phyloP scores from a whole-genome alignment of 2,113 vertebrate species.

The Xenus cinereus region DNA sequence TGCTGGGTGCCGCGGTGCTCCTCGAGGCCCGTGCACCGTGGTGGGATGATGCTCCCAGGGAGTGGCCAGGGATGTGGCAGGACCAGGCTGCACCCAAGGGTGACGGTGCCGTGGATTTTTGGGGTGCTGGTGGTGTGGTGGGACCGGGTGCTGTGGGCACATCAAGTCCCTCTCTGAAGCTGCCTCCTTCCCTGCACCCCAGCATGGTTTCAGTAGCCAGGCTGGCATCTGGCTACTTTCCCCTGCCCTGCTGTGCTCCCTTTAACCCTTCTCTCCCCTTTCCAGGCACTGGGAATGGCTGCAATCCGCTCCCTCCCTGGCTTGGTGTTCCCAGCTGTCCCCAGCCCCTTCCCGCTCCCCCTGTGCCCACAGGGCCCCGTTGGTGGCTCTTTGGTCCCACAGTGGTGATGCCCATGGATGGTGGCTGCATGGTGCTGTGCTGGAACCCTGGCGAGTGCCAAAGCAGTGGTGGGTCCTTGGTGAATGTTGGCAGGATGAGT shows the following conservation, averaged over 20 bases:
- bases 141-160: background rate
- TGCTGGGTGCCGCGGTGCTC: accelerated
- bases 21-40: background rate
- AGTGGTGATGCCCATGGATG: accelerated
- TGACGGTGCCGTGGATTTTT: accelerated
- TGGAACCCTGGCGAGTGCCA: accelerated
- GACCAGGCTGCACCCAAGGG: background rate
- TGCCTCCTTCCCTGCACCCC: background rate
- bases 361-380: accelerated
- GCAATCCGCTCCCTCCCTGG: accelerated
- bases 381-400: accelerated
- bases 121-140: background rate
- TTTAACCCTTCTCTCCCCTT: background rate
- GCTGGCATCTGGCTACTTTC: background rate
- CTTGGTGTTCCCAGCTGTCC: accelerated
- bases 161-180: background rate
- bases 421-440: accelerated
- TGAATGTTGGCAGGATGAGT: background rate
- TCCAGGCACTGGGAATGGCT: background rate
- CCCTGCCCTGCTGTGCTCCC: background rate
- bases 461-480: background rate
- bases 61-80: accelerated
- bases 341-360: background rate
- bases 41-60: background rate
- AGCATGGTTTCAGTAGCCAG: background rate